phyloP scores from a whole-genome alignment of 2,888 invertebrate species.

The Acleris cristana region DNA sequence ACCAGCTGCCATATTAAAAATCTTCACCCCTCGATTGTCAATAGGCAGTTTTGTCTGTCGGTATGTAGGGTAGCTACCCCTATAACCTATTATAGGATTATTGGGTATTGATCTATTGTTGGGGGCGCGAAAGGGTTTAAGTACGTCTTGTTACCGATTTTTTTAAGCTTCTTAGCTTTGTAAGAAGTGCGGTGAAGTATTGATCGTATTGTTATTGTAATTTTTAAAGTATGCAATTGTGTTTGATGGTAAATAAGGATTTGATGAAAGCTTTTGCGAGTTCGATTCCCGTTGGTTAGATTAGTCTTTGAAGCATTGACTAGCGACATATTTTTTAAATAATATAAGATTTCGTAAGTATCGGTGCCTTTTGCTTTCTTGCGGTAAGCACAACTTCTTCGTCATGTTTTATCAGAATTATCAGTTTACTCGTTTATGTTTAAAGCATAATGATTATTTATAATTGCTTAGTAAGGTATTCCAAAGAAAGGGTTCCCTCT shows the following conservation, averaged over 20 bases:
- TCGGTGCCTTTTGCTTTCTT: too few species aligned
- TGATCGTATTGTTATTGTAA: conserved; percentile 39
- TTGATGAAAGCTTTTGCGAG: conserved; percentile 13
- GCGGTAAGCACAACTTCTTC: too few species aligned
- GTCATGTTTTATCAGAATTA: too few species aligned
- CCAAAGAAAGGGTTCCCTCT: too few species aligned
- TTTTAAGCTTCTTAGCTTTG: conserved; percentile 39
- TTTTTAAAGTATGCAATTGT: conserved; percentile 22
- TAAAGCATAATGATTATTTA: too few species aligned
- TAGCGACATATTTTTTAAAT: too few species aligned
- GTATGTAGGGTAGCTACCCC: conserved; percentile 34
- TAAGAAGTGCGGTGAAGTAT: conserved; percentile 42
- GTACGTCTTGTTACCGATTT: conserved; percentile 63
- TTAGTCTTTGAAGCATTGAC: too few species aligned
- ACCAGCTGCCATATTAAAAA: conserved; percentile 61
- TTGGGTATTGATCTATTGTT: conserved; percentile 79
- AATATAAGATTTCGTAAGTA: too few species aligned
- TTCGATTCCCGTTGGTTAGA: neutral
- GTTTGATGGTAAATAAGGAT: conserved; percentile 26
- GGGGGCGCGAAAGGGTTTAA: conserved; percentile 75
- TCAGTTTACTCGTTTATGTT: too few species aligned
- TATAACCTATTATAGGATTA: conserved; percentile 75
- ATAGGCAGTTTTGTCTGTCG: conserved; percentile 51
- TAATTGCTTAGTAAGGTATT: too few species aligned
- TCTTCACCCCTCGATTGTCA: conserved; percentile 58